A percentile compares a stretch with the other conserved stretches of the same genome.
Evolutionary conservation across 2,797 vertebrate species (phyloP).

Genomic region (Chaenodraco wilsoni): DNA sequence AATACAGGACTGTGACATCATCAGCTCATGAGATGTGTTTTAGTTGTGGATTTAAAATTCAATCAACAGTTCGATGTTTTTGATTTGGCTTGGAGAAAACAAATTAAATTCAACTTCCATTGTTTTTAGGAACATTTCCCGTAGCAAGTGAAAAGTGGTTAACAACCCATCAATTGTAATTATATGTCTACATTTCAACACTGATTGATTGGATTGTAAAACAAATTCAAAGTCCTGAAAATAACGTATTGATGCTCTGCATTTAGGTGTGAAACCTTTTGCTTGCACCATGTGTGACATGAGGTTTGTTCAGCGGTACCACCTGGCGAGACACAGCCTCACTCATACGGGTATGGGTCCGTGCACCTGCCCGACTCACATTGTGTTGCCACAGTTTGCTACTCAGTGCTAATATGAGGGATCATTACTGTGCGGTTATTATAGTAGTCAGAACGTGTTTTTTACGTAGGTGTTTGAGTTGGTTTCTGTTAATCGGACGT

Average conservation of each 20-base stretch:
- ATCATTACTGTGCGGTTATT: not conserved
- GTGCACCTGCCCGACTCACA: slow-evolving; percentile 72
- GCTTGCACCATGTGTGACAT: slow-evolving; percentile 84
- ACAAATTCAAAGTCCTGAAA: slow-evolving; percentile 55
- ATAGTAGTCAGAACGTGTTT: not conserved
- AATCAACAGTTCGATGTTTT: slow-evolving; percentile 27
- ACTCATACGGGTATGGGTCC: slow-evolving; percentile 83
- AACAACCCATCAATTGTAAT: slow-evolving; percentile 80
- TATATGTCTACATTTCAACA: slow-evolving; percentile 32
- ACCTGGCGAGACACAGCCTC: slow-evolving; percentile 84
- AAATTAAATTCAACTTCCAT: slow-evolving; percentile 12
- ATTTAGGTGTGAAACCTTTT: slow-evolving; percentile 85
- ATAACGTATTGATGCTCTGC: slow-evolving; percentile 77
- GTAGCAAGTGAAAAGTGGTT: slow-evolving; percentile 64
- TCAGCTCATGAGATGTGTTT: slow-evolving; percentile 82
- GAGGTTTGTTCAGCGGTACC: slow-evolving; percentile 84
- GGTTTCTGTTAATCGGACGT: not conserved
- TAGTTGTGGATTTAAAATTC: slow-evolving; percentile 71
- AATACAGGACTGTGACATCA: slow-evolving; percentile 64
- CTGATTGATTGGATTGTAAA: slow-evolving; percentile 71
- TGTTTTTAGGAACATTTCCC: slow-evolving; percentile 9
- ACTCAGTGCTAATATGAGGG: slow-evolving; percentile 6
- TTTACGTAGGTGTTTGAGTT: not conserved
- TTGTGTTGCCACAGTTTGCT: slow-evolving; percentile 23
- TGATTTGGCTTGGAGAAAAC: slow-evolving; percentile 46